Percentiles rank a stretch among this genome's conserved stretches.
Conservation (phyloP, 2,797 vertebrate species). For the Peromyscus aztecus region DNA sequence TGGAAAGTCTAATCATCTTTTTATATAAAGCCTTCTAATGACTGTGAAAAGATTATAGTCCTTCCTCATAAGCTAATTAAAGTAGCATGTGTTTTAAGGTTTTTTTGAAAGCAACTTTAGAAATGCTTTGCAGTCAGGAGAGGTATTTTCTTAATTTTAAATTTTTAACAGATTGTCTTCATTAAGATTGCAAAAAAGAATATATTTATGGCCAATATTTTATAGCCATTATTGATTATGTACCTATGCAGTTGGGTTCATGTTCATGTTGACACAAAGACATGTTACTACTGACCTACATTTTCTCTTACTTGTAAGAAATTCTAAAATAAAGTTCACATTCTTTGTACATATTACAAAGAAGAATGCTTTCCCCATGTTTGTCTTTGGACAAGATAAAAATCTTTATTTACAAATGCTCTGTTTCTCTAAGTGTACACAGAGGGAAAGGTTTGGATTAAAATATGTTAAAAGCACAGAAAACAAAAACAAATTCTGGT, state of each 20-base stretch:
- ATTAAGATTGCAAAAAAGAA: slow-evolving; percentile 25
- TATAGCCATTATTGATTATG: neutral
- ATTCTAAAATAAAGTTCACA: slow-evolving; percentile 52
- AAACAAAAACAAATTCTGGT: slow-evolving; percentile 64
- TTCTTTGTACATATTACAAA: slow-evolving; percentile 32
- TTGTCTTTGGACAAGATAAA: slow-evolving; percentile 71
- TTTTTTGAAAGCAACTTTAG: neutral
- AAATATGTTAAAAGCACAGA: slow-evolving; percentile 69
- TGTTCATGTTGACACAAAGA: neutral
- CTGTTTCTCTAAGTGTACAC: slow-evolving; percentile 59
- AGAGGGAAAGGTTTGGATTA: slow-evolving; percentile 17
- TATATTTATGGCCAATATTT: neutral
- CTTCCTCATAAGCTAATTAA: neutral
- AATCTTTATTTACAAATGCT: slow-evolving; percentile 86
- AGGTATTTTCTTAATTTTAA: neutral
- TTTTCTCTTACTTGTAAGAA: slow-evolving; percentile 8
- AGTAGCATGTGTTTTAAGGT: neutral
- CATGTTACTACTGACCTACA: neutral
- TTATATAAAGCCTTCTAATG: neutral
- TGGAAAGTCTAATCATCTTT: neutral
- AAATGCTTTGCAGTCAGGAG: neutral
- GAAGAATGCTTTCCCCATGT: neutral
- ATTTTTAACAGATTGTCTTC: neutral
- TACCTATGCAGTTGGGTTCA: neutral
- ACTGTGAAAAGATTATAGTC: neutral